Evolutionary conservation across 1,140 invertebrate genomes (phyloP), one percentile per base, ranked within the genome.

Genomic region (Papilio polyxenes): DNA sequence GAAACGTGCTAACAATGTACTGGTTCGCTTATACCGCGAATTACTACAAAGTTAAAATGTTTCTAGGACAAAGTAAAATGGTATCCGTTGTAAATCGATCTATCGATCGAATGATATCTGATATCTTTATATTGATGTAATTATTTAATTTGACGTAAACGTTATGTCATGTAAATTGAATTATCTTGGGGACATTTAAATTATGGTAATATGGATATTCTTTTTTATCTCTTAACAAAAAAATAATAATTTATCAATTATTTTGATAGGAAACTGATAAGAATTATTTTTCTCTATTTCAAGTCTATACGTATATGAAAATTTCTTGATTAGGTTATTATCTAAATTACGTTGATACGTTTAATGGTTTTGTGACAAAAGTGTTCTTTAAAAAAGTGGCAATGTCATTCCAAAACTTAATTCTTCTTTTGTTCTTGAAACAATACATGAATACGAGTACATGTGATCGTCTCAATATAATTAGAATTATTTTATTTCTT

Each of bases 1-100:
- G 65, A 37, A 40, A 72, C 65, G 65, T 72, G 65, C 65, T 72
- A 72, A 72, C 65, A 72, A 72, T 72, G 31, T 72, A 72, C 65
- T 72, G 65, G 31, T 72, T 72, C 65, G 65, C 31, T 72, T 40
- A 72, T 13, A 15, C 2, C 11, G 13, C 65, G 5, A 40, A 72
- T 72, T 37, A 69, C 37, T 72, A 72, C 13, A 72, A 10, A 37
- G 23, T 11, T 37, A 37, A 40, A 72, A 37, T 72, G 65, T 72
- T 72, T 40, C 31, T 72, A 40, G 65, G 65, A 72, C 65, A 72
- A 72, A 65, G 23, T 72, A 37, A 72, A 72, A 72, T 40, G 11
- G 6, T 72, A 15, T 72, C 65, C 65, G 37, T 72, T 72, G 15
- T 72, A 37, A 37, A 37, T 17, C 23, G 62, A 5, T 37, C 11